Evolutionary conservation across 2,113 vertebrate species (phyloP).

Genomic region (Ardeotis arabs): DNA sequence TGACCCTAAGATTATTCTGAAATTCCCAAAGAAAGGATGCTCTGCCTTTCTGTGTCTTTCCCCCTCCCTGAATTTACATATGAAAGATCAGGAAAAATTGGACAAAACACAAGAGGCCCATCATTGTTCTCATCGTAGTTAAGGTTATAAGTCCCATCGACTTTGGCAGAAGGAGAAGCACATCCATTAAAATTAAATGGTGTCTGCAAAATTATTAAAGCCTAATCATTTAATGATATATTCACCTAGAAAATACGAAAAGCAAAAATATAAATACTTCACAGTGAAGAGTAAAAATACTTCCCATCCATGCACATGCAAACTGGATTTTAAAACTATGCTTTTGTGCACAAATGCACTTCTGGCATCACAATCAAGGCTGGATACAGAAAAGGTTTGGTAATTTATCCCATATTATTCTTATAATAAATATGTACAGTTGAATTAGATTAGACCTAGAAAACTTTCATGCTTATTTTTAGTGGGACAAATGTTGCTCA

Average conservation of each 20-base stretch:
- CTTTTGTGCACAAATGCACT: neutral
- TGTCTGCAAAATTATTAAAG: neutral
- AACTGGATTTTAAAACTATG: neutral
- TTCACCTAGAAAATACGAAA: neutral
- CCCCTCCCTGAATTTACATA: neutral
- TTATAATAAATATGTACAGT: neutral
- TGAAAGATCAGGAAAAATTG: slow-evolving; percentile 23
- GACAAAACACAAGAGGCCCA: neutral
- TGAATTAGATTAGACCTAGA: neutral
- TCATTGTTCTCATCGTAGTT: neutral
- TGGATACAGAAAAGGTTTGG: neutral
- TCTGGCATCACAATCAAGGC: neutral
- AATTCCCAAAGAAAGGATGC: neutral
- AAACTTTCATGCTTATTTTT: neutral
- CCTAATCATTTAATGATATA: neutral
- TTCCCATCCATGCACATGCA: neutral
- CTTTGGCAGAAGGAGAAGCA: neutral
- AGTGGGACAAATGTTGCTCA: neutral
- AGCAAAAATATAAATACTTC: neutral
- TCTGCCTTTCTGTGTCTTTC: neutral
- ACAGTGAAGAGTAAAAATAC: neutral
- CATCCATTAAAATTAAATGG: neutral
- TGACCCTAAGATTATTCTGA: neutral
- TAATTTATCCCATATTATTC: neutral
- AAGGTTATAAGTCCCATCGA: neutral